Conservation (phyloP, 2,797 vertebrate genomes). For the Cetoscarus ocellatus region DNA sequence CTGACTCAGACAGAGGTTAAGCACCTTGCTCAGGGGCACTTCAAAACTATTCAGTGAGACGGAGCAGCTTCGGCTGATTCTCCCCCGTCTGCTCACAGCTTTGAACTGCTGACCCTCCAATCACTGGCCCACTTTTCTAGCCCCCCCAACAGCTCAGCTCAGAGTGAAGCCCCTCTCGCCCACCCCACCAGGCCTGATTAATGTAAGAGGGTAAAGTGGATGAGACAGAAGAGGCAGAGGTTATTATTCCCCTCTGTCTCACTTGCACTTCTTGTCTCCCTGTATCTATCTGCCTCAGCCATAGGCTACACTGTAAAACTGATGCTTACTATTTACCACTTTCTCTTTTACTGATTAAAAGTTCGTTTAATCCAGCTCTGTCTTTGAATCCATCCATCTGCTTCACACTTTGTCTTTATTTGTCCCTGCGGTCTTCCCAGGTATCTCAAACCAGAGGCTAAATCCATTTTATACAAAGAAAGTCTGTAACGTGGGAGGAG, state of each 20-base stretch:
- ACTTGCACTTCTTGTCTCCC: slow-evolving; percentile 29
- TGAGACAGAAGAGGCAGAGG: slow-evolving; percentile 49
- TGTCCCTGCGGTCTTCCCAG: neutral
- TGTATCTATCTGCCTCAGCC: slow-evolving; percentile 28
- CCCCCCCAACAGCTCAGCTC: neutral
- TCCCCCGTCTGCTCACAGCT: slow-evolving; percentile 4
- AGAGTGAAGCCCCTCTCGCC: slow-evolving; percentile 6
- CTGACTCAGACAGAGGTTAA: slow-evolving; percentile 28
- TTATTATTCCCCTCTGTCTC: slow-evolving; percentile 34
- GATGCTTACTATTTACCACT: slow-evolving; percentile 21
- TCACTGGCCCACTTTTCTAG: slow-evolving; percentile 20
- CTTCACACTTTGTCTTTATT: neutral
- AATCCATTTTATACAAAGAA: neutral
- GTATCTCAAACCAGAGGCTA: neutral
- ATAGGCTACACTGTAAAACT: slow-evolving; percentile 19
- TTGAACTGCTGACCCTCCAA: slow-evolving; percentile 47
- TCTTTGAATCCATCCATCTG: slow-evolving; percentile 10
- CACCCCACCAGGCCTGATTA: slow-evolving; percentile 30
- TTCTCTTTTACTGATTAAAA: slow-evolving; percentile 31
- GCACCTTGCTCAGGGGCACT: slow-evolving; percentile 47
- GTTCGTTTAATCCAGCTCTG: slow-evolving; percentile 17
- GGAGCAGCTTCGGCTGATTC: slow-evolving; percentile 41
- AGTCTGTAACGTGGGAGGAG: neutral
- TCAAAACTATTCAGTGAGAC: slow-evolving; percentile 38
- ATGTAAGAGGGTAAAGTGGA: slow-evolving; percentile 36